phyloP scores from a whole-genome alignment of 2,113 vertebrate genomes.

The Pyxicephalus adspersus region DNA sequence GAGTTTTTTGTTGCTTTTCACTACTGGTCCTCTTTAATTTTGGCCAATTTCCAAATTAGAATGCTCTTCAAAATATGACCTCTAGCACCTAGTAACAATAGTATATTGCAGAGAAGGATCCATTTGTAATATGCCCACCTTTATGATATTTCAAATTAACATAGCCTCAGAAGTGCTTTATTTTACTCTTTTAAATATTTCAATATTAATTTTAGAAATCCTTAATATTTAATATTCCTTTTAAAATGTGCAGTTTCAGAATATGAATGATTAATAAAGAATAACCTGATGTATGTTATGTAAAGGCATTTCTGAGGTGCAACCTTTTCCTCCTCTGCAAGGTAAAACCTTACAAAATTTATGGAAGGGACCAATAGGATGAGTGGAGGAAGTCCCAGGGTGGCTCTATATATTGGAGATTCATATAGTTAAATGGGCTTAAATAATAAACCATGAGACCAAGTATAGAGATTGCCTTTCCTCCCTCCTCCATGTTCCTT shows the following conservation, averaged over 20 bases:
- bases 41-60: too few relatives aligned
- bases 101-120: too few relatives aligned
- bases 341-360: conserved; percentile 19
- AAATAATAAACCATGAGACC: too few relatives aligned
- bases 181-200: conserved; percentile 52
- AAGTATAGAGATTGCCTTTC: too few relatives aligned
- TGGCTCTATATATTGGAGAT: neutral
- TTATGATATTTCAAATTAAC: conserved; percentile 6
- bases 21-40: too few relatives aligned
- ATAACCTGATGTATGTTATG: conserved; percentile 35
- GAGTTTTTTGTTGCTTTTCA: too few relatives aligned
- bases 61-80: too few relatives aligned
- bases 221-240: conserved; percentile 56
- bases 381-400: neutral
- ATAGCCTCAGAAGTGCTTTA: conserved; percentile 26
- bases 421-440: too few relatives aligned
- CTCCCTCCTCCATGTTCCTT: too few relatives aligned
- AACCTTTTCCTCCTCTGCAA: neutral
- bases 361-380: neutral
- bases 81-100: too few relatives aligned
- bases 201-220: conserved; percentile 51
- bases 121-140: neutral
- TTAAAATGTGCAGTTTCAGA: conserved; percentile 21
- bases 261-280: conserved; percentile 48
- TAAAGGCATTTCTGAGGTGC: conserved; percentile 32